Evolutionary conservation across 2,113 vertebrate species (phyloP).

Genomic region (Hemicordylus capensis): DNA sequence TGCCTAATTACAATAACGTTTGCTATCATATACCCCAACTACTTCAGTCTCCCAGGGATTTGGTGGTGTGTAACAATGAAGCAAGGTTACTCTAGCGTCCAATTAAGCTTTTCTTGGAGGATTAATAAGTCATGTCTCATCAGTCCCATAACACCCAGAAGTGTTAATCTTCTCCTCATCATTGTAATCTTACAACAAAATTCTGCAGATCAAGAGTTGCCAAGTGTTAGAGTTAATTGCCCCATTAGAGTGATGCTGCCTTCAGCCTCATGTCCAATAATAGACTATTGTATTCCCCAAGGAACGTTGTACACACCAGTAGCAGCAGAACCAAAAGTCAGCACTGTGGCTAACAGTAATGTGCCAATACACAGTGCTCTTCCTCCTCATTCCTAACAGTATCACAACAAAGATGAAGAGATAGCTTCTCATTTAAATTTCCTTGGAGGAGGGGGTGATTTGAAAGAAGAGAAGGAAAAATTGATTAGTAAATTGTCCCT

Average conservation of each 20-base stretch:
- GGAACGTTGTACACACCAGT: not conserved
- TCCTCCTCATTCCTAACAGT: not conserved
- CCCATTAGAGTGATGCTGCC: slow-evolving; percentile 62
- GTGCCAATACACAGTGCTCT: not conserved
- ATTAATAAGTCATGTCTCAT: slow-evolving; percentile 78
- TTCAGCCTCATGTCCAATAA: slow-evolving; percentile 45
- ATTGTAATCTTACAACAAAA: slow-evolving; percentile 71
- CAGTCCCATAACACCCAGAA: slow-evolving; percentile 63
- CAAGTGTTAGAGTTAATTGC: slow-evolving; percentile 69
- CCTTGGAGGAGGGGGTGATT: too few relatives aligned
- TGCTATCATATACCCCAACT: slow-evolving; percentile 64
- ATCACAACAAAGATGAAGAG: not conserved
- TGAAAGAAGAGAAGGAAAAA: not conserved
- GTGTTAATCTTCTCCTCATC: slow-evolving; percentile 76
- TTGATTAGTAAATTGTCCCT: not conserved
- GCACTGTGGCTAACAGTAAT: not conserved
- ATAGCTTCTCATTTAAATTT: not conserved
- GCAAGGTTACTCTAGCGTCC: slow-evolving; percentile 66
- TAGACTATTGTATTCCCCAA: slow-evolving; percentile 43
- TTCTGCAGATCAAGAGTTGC: slow-evolving; percentile 68
- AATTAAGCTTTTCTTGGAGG: slow-evolving; percentile 77
- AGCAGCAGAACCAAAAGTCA: slow-evolving; percentile 36
- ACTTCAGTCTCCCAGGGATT: slow-evolving; percentile 61
- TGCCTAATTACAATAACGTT: slow-evolving; percentile 70
- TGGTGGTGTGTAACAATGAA: slow-evolving; percentile 73